A percentile compares a stretch with the other conserved stretches of the same genome.
Evolutionary conservation across 2,113 vertebrate genomes (phyloP).

Genomic region (Siphamia tubifer): DNA sequence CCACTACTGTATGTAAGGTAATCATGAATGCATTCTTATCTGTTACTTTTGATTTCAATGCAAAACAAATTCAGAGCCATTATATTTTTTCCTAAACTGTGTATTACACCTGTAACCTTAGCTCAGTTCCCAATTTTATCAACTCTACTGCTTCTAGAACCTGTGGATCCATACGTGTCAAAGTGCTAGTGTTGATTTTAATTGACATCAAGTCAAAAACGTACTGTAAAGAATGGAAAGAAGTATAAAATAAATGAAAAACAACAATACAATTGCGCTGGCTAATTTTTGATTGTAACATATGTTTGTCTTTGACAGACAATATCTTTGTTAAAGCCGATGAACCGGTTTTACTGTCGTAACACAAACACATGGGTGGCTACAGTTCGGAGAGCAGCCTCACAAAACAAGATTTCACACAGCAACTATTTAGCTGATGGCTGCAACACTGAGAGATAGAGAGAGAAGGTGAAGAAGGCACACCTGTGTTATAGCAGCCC

Average conservation of each 20-base stretch:
- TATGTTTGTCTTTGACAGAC: not conserved
- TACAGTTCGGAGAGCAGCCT: not conserved
- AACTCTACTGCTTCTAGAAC: no score
- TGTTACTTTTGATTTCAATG: no score
- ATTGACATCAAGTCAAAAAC: no score
- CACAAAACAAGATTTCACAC: conserved; percentile 30
- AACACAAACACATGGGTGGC: conserved; percentile 6
- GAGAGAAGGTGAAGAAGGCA: not conserved
- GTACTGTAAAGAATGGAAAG: no score
- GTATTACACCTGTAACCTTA: no score
- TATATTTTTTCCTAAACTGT: no score
- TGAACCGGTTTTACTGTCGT: conserved; percentile 40
- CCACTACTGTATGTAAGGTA: no score
- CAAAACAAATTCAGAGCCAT: no score
- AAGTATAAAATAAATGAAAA: not conserved
- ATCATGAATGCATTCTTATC: no score
- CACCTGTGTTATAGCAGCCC: conserved; percentile 20
- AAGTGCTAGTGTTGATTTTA: no score
- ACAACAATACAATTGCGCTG: not conserved
- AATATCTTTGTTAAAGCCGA: conserved; percentile 4
- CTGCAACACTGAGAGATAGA: not conserved
- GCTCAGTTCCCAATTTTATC: no score
- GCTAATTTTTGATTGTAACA: not conserved
- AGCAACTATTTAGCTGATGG: not conserved
- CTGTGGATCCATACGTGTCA: no score